These are phyloP conservation scores for Drosophila macrospina DNA, from an alignment of 2,888 invertebrate genomes.

Conservation along the genomic window DNA sequence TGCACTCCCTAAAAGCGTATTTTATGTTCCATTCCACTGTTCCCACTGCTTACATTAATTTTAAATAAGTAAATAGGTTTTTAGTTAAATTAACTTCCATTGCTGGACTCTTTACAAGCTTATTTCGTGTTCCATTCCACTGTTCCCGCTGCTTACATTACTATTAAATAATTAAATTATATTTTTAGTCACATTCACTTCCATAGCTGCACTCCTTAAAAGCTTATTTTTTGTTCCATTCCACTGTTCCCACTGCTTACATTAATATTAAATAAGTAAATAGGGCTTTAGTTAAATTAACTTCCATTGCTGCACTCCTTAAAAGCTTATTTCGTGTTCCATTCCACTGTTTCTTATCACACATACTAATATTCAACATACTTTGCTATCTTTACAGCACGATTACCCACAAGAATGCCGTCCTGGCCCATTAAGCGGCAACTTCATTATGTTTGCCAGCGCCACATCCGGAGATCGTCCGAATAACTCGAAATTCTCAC, in stretches of 20 bases:
- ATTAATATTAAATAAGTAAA: neutral
- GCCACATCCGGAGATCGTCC: conserved; percentile 99
- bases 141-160: no score
- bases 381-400: conserved; percentile 88
- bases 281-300: no score
- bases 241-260: neutral
- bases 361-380: no score
- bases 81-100: no score
- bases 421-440: conserved; percentile 96
- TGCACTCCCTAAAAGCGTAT: no score
- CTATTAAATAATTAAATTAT: no score
- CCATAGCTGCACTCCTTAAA: neutral
- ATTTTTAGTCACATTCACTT: no score
- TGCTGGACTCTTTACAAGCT: no score
- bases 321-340: neutral
- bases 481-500: conserved; percentile 98
- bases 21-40: no score
- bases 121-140: neutral
- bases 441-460: conserved; percentile 99
- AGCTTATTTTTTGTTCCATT: neutral
- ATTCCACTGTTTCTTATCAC: neutral
- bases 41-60: no score
- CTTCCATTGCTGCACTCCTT: no score
- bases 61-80: no score
- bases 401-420: conserved; percentile 96